Conservation (phyloP, 1,140 invertebrate genomes). For the Bombus affinis region DNA sequence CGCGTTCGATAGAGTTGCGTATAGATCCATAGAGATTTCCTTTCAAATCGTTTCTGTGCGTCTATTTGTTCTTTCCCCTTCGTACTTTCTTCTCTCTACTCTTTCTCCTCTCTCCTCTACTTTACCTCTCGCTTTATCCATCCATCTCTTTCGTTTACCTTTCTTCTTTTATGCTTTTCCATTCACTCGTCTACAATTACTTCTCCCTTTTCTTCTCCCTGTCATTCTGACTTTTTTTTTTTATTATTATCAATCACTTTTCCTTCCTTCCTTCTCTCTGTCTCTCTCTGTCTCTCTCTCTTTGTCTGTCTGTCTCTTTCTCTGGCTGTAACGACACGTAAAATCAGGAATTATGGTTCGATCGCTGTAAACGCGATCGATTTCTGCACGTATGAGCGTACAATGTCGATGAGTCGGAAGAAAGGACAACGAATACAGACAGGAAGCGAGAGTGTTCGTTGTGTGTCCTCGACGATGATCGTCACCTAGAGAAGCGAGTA, state of each 20-base stretch:
- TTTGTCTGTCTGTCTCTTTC: not conserved
- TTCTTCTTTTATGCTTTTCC: not conserved
- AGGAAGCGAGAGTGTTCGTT: not conserved
- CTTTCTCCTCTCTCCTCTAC: not conserved
- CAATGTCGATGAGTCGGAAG: not conserved
- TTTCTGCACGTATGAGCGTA: not conserved
- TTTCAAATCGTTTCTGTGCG: constrained; percentile 1
- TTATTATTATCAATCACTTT: not conserved
- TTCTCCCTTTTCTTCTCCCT: not conserved
- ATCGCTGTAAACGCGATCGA: constrained; percentile 21
- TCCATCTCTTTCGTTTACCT: not conserved
- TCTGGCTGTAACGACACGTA: not conserved
- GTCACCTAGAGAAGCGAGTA: constrained; percentile 39
- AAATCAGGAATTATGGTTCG: not conserved
- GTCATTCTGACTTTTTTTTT: not conserved
- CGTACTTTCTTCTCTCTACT: constrained; percentile 16
- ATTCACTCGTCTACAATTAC: not conserved
- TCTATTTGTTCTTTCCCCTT: constrained; percentile 3
- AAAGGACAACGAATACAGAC: not conserved
- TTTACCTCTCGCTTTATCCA: not conserved
- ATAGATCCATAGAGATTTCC: constrained; percentile 15
- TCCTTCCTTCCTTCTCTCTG: not conserved
- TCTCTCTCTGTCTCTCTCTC: not conserved
- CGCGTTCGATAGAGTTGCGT: constrained; percentile 36
- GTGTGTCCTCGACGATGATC: constrained; percentile 10